Base-by-base conservation (phyloP, 2,113 vertebrate genomes). In the Forbesichthys agassizii region DNA sequence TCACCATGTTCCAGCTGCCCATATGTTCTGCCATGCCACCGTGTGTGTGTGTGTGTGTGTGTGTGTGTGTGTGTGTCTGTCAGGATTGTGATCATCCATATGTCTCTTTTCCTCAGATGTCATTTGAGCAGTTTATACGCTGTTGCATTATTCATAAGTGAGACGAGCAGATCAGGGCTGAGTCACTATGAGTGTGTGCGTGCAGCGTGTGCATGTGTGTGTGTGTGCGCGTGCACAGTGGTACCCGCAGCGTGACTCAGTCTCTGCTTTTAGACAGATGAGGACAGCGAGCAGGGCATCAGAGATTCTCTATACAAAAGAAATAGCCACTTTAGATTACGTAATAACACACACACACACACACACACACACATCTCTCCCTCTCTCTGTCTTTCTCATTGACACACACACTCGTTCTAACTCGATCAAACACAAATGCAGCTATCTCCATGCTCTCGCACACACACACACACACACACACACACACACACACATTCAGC, bases 261-360 rank as follows among this genome's bases (percentile, higher is more conserved):
- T 84, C 71, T 62, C 77, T 84, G 87, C 88, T 88, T 88, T 91
- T 86, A 91, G 88, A 89, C 82, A 82, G 87, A 91, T 90, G 90
- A 91, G 88, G 84, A 89, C 82, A 86, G 74, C 60, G 16, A 78
- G 64, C 84, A 91, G 88, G 89, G 84, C 88, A 87, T 49, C 58
- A n/a, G 74, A 75, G 83, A 80, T 85, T 90, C 87, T 85, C 80
- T 82, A 85, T 77, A 27, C 27, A 79, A 85, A 84, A 91, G 87
- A 91, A 86, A 90, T 88, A 80, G 85, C 83, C 86, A 79, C 87
- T 90, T 88, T 86, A 74, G 79, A 90, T 89, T 87, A 88, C 82
- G 71, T 87, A 78, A 87, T 88, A 61, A 84, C 48, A 59, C 75
- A 64, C 72, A 71, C 84, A 73, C 27, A 73, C 27, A 33, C 13